Conservation (phyloP, 1,140 invertebrate genomes). For the Drosophila sulfurigaster region DNA sequence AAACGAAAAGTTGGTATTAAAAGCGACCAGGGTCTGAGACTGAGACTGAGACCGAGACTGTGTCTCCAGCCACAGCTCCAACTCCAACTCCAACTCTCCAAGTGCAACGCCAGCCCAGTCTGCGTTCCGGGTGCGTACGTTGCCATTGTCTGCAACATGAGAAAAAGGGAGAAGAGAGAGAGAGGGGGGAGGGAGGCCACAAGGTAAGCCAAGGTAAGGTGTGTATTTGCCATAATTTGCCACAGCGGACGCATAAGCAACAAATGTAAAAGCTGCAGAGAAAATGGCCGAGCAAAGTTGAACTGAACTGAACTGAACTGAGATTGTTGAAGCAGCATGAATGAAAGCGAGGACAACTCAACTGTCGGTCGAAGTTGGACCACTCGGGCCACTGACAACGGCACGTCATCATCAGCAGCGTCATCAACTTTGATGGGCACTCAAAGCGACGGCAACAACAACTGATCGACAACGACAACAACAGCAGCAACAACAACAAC, state of each 20-base stretch:
- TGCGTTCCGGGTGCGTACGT: slow-evolving; percentile 46
- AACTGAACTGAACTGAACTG: not conserved
- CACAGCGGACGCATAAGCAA: slow-evolving; percentile 69
- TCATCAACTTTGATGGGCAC: slow-evolving; percentile 73
- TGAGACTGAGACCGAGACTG: slow-evolving; percentile 16
- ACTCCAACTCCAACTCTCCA: not conserved
- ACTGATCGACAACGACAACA: slow-evolving; percentile 18
- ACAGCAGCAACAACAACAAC: slow-evolving; percentile 16
- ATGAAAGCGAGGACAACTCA: slow-evolving; percentile 75
- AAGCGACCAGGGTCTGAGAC: slow-evolving; percentile 1
- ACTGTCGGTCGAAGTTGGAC: slow-evolving; percentile 40
- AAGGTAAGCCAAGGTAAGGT: slow-evolving; percentile 59
- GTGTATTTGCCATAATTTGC: slow-evolving; percentile 85
- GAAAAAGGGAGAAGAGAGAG: not conserved
- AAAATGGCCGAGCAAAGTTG: slow-evolving; percentile 35
- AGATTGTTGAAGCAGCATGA: slow-evolving; percentile 44
- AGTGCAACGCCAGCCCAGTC: not conserved
- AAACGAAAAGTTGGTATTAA: slow-evolving; percentile 69
- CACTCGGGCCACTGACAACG: slow-evolving; percentile 56
- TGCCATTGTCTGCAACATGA: slow-evolving; percentile 35
- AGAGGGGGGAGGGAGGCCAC: not conserved
- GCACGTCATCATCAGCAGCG: slow-evolving; percentile 76
- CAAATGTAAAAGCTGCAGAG: slow-evolving; percentile 36
- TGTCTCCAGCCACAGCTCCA: slow-evolving; percentile 16
- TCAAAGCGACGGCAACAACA: slow-evolving; percentile 46